These are phyloP conservation scores for Thereva unica DNA, from an alignment of 2,888 invertebrate genomes.

Conservation along the genomic window DNA sequence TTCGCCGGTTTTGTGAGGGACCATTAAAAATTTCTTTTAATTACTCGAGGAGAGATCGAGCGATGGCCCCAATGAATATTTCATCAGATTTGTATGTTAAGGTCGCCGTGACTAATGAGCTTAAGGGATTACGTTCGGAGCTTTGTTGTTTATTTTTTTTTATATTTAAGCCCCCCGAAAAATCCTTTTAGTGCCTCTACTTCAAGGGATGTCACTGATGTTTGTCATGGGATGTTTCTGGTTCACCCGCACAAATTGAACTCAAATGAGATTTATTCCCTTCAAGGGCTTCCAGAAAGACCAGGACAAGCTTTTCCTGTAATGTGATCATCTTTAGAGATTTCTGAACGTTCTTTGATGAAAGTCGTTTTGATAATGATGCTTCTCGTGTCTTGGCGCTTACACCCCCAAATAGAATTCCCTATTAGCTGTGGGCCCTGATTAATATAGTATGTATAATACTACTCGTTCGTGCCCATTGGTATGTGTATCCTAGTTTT, in stretches of 20 bases:
- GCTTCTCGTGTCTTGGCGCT: no score
- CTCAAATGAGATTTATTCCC: background rate
- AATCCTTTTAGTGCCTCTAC: constrained; percentile 24
- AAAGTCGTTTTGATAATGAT: no score
- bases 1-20: constrained; percentile 2
- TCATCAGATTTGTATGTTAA: constrained; percentile 39
- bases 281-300: no score
- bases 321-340: no score
- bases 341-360: no score
- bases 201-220: constrained; percentile 5
- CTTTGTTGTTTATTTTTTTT: constrained; percentile 35
- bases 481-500: no score
- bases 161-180: constrained; percentile 18
- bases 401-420: no score
- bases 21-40: constrained; percentile 38
- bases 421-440: no score
- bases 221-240: constrained; percentile 6
- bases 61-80: constrained; percentile 38
- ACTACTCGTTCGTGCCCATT: no score
- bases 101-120: constrained; percentile 39
- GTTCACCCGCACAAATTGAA: background rate
- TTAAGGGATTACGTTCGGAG: constrained; percentile 35
- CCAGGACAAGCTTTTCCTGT: no score
- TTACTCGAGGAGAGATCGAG: constrained; percentile 35
- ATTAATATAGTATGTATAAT: no score